These are phyloP conservation scores for Hyphantria cunea DNA, from an alignment of 1,140 invertebrate species.

Conservation along the genomic window DNA sequence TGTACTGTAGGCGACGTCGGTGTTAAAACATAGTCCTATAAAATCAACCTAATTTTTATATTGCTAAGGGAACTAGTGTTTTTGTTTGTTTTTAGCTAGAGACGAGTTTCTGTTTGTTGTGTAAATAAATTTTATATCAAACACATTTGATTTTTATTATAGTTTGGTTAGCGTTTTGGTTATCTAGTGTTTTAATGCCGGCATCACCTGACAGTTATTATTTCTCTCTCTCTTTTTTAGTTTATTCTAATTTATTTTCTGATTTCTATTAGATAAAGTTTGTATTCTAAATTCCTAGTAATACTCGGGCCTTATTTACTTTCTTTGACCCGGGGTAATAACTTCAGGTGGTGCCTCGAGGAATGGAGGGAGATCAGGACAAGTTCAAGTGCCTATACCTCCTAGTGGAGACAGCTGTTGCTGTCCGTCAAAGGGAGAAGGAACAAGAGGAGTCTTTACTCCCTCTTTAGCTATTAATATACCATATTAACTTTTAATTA, in stretches of 20 bases:
- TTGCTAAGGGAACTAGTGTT: slow-evolving; percentile 20
- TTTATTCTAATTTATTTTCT: not conserved
- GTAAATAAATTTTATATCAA: slow-evolving; percentile 55
- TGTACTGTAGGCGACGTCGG: slow-evolving; percentile 53
- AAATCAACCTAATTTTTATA: slow-evolving; percentile 19
- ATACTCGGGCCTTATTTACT: slow-evolving; percentile 11
- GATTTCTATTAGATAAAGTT: not conserved
- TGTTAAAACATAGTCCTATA: slow-evolving; percentile 60
- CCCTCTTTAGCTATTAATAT: slow-evolving; percentile 1
- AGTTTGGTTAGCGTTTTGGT: not conserved
- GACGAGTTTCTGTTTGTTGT: slow-evolving; percentile 44
- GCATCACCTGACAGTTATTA: slow-evolving; percentile 61
- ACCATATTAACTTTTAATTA: not conserved
- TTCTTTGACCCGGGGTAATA: slow-evolving; percentile 31
- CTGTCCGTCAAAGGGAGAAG: slow-evolving; percentile 86
- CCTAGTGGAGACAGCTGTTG: slow-evolving; percentile 92
- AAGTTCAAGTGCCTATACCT: slow-evolving; percentile 93
- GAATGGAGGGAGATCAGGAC: slow-evolving; percentile 84
- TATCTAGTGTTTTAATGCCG: slow-evolving; percentile 66
- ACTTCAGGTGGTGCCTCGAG: slow-evolving; percentile 65
- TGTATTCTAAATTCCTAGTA: not conserved
- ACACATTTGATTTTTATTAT: slow-evolving; percentile 41
- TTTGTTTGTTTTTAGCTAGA: slow-evolving; percentile 28
- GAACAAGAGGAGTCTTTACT: slow-evolving; percentile 79
- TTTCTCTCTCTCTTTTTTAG: too few relatives aligned